Conservation (phyloP, 2,797 vertebrate genomes). For the Acrocephalus scirpaceus region DNA sequence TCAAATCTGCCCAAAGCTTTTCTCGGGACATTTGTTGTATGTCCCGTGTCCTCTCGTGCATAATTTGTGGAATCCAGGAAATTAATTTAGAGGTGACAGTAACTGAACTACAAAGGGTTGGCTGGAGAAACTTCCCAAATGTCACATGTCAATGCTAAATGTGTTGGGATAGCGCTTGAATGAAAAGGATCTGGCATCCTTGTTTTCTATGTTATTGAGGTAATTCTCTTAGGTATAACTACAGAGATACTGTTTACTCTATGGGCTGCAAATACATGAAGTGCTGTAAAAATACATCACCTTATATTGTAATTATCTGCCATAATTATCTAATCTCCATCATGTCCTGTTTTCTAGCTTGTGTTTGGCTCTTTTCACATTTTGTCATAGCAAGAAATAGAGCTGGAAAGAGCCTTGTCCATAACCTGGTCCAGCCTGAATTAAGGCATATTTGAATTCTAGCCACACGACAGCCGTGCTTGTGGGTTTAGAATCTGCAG, state of each 20-base stretch:
- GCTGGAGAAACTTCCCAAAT: not conserved
- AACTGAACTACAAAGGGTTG: not conserved
- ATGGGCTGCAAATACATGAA: not conserved
- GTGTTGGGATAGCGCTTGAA: not conserved
- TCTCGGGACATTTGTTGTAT: not conserved
- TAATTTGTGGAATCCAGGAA: not conserved
- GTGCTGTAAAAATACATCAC: not conserved
- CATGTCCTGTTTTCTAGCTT: not conserved
- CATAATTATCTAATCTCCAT: not conserved
- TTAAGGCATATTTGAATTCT: not conserved
- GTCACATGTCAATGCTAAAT: not conserved
- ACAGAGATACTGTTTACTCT: not conserved
- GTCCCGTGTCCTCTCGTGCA: not conserved
- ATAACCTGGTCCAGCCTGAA: not conserved
- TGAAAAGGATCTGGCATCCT: not conserved
- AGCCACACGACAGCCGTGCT: accelerated
- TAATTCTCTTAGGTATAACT: not conserved
- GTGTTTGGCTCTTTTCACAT: not conserved
- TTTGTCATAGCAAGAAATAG: not conserved
- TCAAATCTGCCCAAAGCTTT: not conserved
- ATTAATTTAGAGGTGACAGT: not conserved
- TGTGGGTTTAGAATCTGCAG: not conserved
- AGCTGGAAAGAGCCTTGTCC: not conserved
- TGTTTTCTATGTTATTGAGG: not conserved
- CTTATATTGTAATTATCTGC: not conserved